Evolutionary conservation across 1,140 invertebrate species (phyloP), one percentile per base, ranked within the genome.

Genomic region (Pseudomyrmex cubaensis): DNA sequence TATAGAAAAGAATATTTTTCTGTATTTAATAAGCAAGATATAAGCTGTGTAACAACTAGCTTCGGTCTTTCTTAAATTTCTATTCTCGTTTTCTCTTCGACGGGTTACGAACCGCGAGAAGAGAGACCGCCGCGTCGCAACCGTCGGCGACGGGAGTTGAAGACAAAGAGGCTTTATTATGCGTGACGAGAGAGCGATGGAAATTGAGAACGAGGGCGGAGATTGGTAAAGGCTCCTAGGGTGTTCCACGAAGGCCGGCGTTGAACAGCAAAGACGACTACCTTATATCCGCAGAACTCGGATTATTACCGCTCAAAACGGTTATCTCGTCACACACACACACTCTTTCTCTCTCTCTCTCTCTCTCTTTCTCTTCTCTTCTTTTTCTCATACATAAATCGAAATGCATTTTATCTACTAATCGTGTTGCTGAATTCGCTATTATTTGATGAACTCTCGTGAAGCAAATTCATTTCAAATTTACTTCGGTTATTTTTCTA

Each of bases 131-230:
- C 54, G 57, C 66, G 35, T 56, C 66, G 54, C 62, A 44, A 8
- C 52, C 44, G 12, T 1, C 17, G 35, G 2, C 25, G 46, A 52
- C 64, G 66, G 85, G 63, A 63, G 69, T 22, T 22, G 66, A 77
- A 88, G 85, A 88, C 87, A 88, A 89, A 89, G 88, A 80, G 35
- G 80, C 73, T 87, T 90, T 89, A 90, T 92, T 91, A 92, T 87
- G 89, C 86, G 84, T 17, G 72, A 66, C 1, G 50, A 13, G 66
- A 69, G 62, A 77, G 10, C 83, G 85, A 64, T 88, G 85, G 82
- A 87, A 91, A 91, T 90, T 76, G 90, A 91, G 82, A 85, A 75
- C 76, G 74, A 59, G 17, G 69, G 44, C 87, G 87, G 87, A 88
- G 87, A 88, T 88, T 89, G 86, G 59, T 70, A 78, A 48, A 67